Evolutionary conservation across 2,888 invertebrate genomes (phyloP).

Genomic region (Crioceris asparagi): DNA sequence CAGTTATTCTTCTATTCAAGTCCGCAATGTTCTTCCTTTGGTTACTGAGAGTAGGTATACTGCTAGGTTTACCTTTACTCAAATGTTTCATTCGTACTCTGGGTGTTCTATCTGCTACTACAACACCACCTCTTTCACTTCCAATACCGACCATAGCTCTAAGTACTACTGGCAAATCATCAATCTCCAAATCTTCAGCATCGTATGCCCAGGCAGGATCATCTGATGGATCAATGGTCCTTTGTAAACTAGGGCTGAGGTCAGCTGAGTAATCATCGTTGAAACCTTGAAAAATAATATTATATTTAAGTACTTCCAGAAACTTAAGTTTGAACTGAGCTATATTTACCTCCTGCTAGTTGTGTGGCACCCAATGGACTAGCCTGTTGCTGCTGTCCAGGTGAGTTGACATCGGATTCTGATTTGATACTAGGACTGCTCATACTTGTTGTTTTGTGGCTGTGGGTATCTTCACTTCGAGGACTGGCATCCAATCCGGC

Average conservation of each 20-base stretch:
- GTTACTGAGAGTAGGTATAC: slow-evolving; percentile 38
- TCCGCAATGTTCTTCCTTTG: slow-evolving; percentile 48
- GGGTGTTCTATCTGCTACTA: slow-evolving; percentile 29
- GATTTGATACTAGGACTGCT: slow-evolving; percentile 88
- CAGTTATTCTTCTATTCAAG: slow-evolving; percentile 58
- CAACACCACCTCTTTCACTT: slow-evolving; percentile 24
- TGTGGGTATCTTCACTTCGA: slow-evolving; percentile 58
- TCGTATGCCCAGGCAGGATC: slow-evolving; percentile 46
- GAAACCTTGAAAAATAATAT: too few relatives aligned
- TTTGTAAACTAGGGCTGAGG: slow-evolving; percentile 13
- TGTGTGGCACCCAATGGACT: slow-evolving; percentile 47
- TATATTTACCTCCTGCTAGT: slow-evolving; percentile 31
- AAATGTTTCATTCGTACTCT: slow-evolving; percentile 51
- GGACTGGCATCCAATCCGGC: slow-evolving; percentile 51
- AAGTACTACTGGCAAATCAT: slow-evolving; percentile 65
- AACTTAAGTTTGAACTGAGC: too few relatives aligned
- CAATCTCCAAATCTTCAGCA: slow-evolving; percentile 50
- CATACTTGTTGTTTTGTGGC: slow-evolving; percentile 60
- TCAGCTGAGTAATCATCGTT: slow-evolving; percentile 31
- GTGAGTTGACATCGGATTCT: slow-evolving; percentile 57
- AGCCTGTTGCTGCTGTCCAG: slow-evolving; percentile 48
- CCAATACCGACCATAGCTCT: slow-evolving; percentile 70
- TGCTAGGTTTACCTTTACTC: slow-evolving; percentile 46
- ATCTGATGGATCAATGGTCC: slow-evolving; percentile 21
- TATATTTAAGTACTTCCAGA: too few relatives aligned